Base-by-base conservation (phyloP, 2,797 vertebrate genomes). In the Hephaestus fuliginosus region DNA sequence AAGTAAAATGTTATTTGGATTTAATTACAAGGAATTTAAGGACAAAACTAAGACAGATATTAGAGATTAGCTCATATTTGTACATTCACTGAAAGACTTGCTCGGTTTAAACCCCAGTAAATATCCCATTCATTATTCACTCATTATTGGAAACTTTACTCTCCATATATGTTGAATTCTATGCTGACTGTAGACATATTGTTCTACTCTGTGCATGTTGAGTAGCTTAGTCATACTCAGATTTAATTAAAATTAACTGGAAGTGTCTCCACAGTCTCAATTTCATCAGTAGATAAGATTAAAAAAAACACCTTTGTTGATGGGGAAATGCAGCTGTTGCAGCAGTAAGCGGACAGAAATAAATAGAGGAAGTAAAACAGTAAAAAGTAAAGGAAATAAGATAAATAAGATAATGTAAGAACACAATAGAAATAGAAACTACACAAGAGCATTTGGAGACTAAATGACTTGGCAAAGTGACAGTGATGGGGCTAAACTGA, bases 31-130 rank as follows among this genome's bases (percentile, higher is more conserved):
- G 30, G 1, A 2, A 36, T 30, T 49, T 49, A 56, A 70, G 52
- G 61, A 83, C 77, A 49, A 30, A 36, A 20, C 41, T 43, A 52
- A 43, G 8, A 30, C 15, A 28, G 49, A n/a, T 33, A 28, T 28
- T 46, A 14, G 11, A 55, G 18, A 33, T 43, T 53, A 7, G 2
- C 0, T 13, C 12, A 5, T 51, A 28, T 67, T 30, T 44, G 7
- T n/a, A 9, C 5, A 28, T 46, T 67, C 20, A 13, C 41, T 33
- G 7, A 58, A 8, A 51, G 22, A 48, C n/a, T 8, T 33, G 1
- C 10, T 60, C 15, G n/a, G 0, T 17, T 55, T 9, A 20, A 28
- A 53, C 36, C 36, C 36, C 7, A 39, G 7, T 12, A 49, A 57
- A 66, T 52, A 25, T 44, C 33, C 22, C 17, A 30, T 8, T 44